Conservation (phyloP, 64 coral and sea anemone species). For the Montipora sp. region DNA sequence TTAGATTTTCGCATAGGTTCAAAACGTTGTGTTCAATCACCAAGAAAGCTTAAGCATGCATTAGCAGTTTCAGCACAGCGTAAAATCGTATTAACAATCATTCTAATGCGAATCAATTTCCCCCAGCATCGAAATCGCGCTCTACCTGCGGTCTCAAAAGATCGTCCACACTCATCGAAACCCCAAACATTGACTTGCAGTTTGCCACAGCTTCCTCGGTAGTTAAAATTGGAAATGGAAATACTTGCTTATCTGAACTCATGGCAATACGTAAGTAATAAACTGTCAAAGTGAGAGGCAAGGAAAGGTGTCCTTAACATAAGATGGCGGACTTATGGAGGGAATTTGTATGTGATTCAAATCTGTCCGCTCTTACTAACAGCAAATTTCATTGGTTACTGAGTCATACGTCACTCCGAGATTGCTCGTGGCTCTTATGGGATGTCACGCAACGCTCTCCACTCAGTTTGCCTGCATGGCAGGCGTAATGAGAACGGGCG, state of each 20-base stretch:
- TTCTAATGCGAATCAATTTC: too few relatives aligned
- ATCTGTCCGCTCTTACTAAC: not conserved
- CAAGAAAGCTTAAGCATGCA: too few relatives aligned
- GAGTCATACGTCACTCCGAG: not conserved
- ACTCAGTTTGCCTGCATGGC: too few relatives aligned
- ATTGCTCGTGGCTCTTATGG: too few relatives aligned
- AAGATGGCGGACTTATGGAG: conserved; percentile 13
- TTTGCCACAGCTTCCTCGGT: conserved; percentile 56
- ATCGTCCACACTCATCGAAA: conserved; percentile 44
- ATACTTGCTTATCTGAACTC: conserved; percentile 6
- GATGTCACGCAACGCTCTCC: too few relatives aligned
- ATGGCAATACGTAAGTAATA: not conserved
- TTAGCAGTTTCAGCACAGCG: too few relatives aligned
- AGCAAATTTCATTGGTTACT: conserved; percentile 18
- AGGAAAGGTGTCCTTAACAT: not conserved
- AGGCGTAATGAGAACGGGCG: too few relatives aligned
- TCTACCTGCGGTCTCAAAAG: conserved; percentile 48
- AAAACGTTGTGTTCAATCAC: too few relatives aligned
- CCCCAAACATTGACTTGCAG: conserved; percentile 59
- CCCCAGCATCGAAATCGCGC: too few relatives aligned
- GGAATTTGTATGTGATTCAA: not conserved
- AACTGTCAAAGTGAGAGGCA: not conserved
- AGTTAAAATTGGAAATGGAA: conserved; percentile 65
- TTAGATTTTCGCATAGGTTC: too few relatives aligned
- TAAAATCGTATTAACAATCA: too few relatives aligned